Evolutionary conservation across 30 jellyfish, hydroid and myxozoan species (phyloP), one percentile per base, ranked within the genome.

Genomic region (Aurelia sp.): DNA sequence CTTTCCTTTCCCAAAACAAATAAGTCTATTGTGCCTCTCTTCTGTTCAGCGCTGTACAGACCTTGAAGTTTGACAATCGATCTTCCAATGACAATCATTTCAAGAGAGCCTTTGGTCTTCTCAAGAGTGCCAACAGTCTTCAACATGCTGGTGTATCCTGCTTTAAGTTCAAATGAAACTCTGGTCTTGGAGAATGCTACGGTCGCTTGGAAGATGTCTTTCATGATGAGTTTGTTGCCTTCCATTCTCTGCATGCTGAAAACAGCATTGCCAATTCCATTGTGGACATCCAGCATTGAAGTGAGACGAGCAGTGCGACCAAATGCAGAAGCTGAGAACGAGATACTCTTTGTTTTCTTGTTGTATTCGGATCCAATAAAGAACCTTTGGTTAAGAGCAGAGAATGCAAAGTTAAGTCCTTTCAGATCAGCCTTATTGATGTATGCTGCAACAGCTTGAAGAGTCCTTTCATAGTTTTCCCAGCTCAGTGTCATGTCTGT

Each of bases 401-500:
- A 33, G 66, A 90, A 53, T 58, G 75, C 60, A 74, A 81, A 90
- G 50, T 62, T 67, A 57, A 90, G 78, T 8, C 89, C 92, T 35
- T 82, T 78, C 66, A 81, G 31, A 67, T 74, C 92, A 21, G 87
- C 72, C 41, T 66, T 67, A 70, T 67, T 77, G 72, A 74, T 68
- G 67, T 78, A 81, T 18, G 92, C 76, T 4, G 94, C 80, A 9
- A 67, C 92, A 63, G 86, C 67, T 24, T 90, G 64, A 64, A 89
- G 55, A 0, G 95, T 82, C 21, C 91, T 78, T 65, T 89, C 87
- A 84, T 21, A 89, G 73, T 84, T 83, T 40, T 57, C 67, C 99
- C 98, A 90, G 85, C 76, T 84, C 74, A 90, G 40, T 47, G 63
- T 71, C 75, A 90, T 11, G 64, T 96, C 95, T 22, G 98, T 85